phyloP scores from a whole-genome alignment of 2,797 vertebrate genomes.

The Gymnoscopelus braueri region DNA sequence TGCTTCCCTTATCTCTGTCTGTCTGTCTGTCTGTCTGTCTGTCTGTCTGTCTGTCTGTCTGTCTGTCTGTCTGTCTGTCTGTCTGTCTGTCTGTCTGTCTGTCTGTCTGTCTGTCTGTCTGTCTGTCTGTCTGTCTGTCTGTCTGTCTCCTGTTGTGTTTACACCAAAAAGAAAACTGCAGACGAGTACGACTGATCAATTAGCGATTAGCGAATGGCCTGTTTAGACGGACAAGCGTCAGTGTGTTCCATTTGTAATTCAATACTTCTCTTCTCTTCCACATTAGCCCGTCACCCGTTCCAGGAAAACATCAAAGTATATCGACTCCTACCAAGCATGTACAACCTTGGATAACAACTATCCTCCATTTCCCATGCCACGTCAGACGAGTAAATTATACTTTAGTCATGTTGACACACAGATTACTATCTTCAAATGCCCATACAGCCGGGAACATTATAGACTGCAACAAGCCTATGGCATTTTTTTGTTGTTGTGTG shows the following conservation, averaged over 20 bases:
- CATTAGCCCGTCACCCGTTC: no score
- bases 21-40: conserved; percentile 1
- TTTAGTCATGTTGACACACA: conserved; percentile 18
- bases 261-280: neutral
- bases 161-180: neutral
- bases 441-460: conserved; percentile 46
- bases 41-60: neutral
- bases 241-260: neutral
- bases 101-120: no score
- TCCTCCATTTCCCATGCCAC: neutral
- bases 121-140: no score
- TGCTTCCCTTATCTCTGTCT: neutral
- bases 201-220: neutral
- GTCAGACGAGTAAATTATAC: conserved; percentile 36
- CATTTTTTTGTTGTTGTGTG: conserved; percentile 11
- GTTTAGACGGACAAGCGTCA: neutral
- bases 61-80: conserved; percentile 9
- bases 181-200: neutral
- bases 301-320: no score
- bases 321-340: no score
- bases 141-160: neutral
- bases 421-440: conserved; percentile 22
- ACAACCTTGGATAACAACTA: no score
- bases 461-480: conserved; percentile 9
- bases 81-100: neutral